phyloP scores from a whole-genome alignment of 1,140 invertebrate species.

The Pseudomyrmex cubaensis region DNA sequence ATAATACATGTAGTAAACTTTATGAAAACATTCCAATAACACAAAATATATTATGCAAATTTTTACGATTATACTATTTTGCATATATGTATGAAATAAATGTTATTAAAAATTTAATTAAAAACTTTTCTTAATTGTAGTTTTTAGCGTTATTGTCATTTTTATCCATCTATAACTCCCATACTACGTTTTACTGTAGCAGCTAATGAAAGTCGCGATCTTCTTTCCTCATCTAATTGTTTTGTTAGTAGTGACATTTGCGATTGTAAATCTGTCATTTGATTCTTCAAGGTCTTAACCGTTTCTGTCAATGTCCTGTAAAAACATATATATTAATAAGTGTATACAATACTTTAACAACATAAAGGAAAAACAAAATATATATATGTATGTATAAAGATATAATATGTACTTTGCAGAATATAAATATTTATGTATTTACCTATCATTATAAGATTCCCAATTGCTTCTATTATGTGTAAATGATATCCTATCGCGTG shows the following conservation, averaged over 20 bases:
- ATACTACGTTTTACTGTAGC: slow-evolving; percentile 83
- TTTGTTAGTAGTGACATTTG: slow-evolving; percentile 83
- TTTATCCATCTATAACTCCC: slow-evolving; percentile 78
- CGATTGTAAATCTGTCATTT: slow-evolving; percentile 87
- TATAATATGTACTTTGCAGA: not conserved
- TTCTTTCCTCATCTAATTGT: slow-evolving; percentile 85
- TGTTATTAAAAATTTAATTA: slow-evolving; percentile 14
- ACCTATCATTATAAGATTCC: slow-evolving; percentile 82
- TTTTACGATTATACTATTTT: slow-evolving; percentile 18
- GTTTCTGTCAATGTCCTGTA: slow-evolving; percentile 89
- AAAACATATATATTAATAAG: not conserved
- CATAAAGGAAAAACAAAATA: too few relatives aligned
- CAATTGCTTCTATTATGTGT: slow-evolving; percentile 80
- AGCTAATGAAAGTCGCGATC: slow-evolving; percentile 83
- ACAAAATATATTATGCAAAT: slow-evolving; percentile 12
- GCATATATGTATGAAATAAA: slow-evolving; percentile 30
- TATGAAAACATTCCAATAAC: slow-evolving; percentile 57
- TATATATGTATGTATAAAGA: too few relatives aligned
- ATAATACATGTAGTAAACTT: slow-evolving; percentile 34
- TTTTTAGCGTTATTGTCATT: slow-evolving; percentile 62
- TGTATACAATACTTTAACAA: not conserved
- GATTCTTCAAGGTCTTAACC: slow-evolving; percentile 89
- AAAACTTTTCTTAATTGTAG: slow-evolving; percentile 13
- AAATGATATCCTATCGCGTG: slow-evolving; percentile 81
- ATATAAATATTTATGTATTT: slow-evolving; percentile 45